phyloP scores from a whole-genome alignment of 2,888 invertebrate species.

The Oxytorus armatus region DNA sequence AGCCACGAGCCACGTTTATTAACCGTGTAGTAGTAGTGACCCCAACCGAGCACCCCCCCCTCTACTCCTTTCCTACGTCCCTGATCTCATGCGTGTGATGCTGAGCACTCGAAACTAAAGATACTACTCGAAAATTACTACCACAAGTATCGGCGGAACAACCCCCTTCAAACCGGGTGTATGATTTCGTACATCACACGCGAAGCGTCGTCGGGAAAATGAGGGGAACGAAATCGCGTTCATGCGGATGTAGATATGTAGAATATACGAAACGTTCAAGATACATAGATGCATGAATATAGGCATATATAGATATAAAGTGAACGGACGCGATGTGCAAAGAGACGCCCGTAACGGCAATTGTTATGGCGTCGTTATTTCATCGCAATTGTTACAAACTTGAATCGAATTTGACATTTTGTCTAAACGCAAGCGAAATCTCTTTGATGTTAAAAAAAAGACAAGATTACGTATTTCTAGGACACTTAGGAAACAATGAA shows the following conservation, averaged over 20 bases:
- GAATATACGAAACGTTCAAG: no score
- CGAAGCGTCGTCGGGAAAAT: background rate
- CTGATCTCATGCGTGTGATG: background rate
- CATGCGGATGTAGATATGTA: background rate
- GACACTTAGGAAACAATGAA: no score
- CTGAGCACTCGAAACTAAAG: background rate
- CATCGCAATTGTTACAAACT: background rate
- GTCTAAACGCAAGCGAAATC: no score
- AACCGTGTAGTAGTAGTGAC: slow-evolving; percentile 51
- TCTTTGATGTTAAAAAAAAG: background rate
- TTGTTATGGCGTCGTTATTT: no score
- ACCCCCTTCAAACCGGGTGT: background rate
- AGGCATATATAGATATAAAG: background rate
- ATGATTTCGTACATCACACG: background rate
- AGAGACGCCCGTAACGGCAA: no score
- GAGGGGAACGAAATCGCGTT: background rate
- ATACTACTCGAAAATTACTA: slow-evolving; percentile 10
- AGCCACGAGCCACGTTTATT: slow-evolving; percentile 63
- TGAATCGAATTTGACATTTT: no score
- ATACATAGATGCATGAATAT: background rate
- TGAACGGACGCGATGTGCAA: no score
- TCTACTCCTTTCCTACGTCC: slow-evolving; percentile 8
- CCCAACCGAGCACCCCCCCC: slow-evolving; percentile 36
- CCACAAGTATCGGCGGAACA: background rate
- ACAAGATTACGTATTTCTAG: no score